Percentiles rank a stretch among this genome's conserved stretches.
Conservation (phyloP, 2,888 invertebrate species). For the Pachymerium ferrugineum region DNA sequence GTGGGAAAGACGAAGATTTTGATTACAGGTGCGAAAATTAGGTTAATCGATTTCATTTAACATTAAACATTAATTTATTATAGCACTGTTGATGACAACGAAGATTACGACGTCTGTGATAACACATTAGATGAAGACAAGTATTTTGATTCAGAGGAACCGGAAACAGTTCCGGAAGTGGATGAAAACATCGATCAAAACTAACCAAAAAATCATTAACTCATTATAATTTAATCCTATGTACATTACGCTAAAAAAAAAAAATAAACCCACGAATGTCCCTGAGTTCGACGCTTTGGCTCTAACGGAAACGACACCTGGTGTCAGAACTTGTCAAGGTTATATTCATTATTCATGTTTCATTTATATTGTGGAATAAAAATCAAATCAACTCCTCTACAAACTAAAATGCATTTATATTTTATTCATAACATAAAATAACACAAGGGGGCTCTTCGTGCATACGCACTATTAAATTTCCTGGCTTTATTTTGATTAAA, state of each 20-base stretch:
- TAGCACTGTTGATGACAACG: constrained; percentile 69
- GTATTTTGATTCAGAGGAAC: constrained; percentile 75
- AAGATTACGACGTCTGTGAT: constrained; percentile 69
- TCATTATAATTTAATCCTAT: not conserved
- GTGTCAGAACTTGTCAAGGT: too few species aligned
- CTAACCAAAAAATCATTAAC: not conserved
- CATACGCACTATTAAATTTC: too few species aligned
- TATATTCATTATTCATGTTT: too few species aligned
- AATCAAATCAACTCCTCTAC: too few species aligned
- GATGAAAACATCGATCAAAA: not conserved
- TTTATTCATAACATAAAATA: too few species aligned
- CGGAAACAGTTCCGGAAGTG: not conserved
- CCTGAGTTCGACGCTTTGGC: too few species aligned
- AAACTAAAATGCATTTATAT: too few species aligned
- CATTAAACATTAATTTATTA: constrained; percentile 32
- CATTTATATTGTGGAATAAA: too few species aligned
- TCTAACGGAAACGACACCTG: too few species aligned
- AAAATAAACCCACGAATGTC: too few species aligned
- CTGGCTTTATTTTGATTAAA: not conserved
- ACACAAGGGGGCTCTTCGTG: too few species aligned
- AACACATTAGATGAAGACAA: constrained; percentile 80
- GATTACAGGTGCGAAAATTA: constrained; percentile 61
- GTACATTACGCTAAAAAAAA: not conserved
- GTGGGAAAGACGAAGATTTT: constrained; percentile 73
- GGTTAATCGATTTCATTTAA: not conserved